phyloP scores from a whole-genome alignment of 1,140 invertebrate genomes.

The Neomicropteryx cornuta region DNA sequence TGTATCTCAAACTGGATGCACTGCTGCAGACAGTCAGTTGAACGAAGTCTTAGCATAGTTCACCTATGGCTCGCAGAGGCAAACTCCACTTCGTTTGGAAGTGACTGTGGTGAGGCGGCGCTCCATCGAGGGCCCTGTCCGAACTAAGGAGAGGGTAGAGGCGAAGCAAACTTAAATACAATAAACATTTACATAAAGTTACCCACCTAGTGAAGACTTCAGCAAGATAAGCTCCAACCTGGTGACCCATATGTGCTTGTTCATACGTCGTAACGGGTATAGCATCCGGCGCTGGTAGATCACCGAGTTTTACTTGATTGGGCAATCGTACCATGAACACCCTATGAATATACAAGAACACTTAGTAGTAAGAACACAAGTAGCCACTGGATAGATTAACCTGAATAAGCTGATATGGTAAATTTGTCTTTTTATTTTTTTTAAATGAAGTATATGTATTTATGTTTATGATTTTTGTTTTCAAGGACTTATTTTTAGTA shows the following conservation, averaged over 20 bases:
- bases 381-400: constrained; percentile 8
- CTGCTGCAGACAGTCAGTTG: constrained; percentile 1
- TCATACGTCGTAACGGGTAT: constrained; percentile 57
- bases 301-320: constrained; percentile 48
- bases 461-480: not conserved
- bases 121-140: too few species aligned
- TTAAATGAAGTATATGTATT: constrained; percentile 1
- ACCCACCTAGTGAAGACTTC: constrained; percentile 64
- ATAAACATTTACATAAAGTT: constrained; percentile 1
- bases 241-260: constrained; percentile 48
- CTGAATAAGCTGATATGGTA: not conserved
- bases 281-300: constrained; percentile 54
- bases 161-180: too few species aligned
- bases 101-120: not conserved
- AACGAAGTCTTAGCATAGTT: too few species aligned
- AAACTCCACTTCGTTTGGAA: constrained; percentile 1
- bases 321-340: constrained; percentile 64
- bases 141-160: too few species aligned
- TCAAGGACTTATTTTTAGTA: not conserved
- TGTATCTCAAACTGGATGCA: not conserved
- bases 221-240: constrained; percentile 62
- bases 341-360: constrained; percentile 34
- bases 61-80: constrained; percentile 18
- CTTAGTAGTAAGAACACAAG: too few species aligned
- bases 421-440: not conserved